A percentile compares a stretch with the other conserved stretches of the same genome.
phyloP scores from a whole-genome alignment of 2,888 invertebrate species.

The Teleiodes luculella region DNA sequence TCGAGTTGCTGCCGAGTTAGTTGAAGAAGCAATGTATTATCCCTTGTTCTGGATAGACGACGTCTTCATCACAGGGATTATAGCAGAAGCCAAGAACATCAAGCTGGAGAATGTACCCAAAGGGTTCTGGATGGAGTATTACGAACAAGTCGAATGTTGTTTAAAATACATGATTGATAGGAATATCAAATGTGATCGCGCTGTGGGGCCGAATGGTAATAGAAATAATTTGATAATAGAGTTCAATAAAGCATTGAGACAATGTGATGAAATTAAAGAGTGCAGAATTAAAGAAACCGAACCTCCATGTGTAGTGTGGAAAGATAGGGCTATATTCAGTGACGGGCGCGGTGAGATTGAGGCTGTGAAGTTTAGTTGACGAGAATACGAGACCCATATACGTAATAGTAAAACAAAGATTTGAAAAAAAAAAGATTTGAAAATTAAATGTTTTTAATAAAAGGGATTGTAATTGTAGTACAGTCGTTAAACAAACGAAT shows the following conservation, averaged over 20 bases:
- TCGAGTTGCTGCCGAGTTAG: constrained; percentile 78
- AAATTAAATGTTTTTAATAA: not conserved
- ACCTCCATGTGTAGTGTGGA: constrained; percentile 77
- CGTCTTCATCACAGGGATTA: constrained; percentile 89
- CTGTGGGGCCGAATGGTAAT: constrained; percentile 88
- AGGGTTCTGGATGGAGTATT: constrained; percentile 4
- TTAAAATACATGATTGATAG: constrained; percentile 79
- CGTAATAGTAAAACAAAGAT: too few species aligned
- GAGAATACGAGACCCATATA: not conserved
- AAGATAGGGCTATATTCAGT: constrained; percentile 55
- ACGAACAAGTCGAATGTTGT: constrained; percentile 81
- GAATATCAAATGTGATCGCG: constrained; percentile 81
- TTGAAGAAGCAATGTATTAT: constrained; percentile 72
- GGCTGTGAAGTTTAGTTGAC: constrained; percentile 10
- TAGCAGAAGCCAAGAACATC: constrained; percentile 80
- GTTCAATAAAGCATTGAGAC: constrained; percentile 80
- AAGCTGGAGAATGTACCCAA: constrained; percentile 46
- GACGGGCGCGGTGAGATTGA: constrained; percentile 42
- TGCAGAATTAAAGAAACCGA: constrained; percentile 73
- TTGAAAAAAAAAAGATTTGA: too few species aligned
- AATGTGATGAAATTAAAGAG: constrained; percentile 72
- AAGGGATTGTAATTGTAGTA: not conserved
- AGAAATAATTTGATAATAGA: constrained; percentile 82
- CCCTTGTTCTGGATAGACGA: constrained; percentile 96
- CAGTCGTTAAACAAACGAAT: too few species aligned